phyloP scores from a whole-genome alignment of 1,140 invertebrate genomes.

The Gonatopus flavifemur region DNA sequence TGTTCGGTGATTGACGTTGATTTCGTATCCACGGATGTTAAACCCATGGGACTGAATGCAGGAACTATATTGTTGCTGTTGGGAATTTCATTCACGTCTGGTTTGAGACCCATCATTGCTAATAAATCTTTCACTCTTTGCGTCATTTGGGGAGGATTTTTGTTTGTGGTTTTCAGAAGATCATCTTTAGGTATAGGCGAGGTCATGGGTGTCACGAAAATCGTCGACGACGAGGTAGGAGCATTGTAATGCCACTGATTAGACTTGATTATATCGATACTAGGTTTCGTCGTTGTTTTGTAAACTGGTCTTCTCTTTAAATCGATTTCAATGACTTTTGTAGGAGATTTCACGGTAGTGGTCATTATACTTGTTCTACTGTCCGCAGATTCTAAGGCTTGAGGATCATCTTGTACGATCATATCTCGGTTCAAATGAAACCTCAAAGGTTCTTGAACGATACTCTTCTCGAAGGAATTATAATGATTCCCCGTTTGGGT shows the following conservation, averaged over 20 bases:
- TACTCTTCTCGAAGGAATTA: no score
- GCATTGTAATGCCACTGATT: constrained; percentile 49
- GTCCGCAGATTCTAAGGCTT: no score
- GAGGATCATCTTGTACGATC: no score
- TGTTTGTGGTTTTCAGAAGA: constrained; percentile 12
- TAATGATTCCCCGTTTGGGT: no score
- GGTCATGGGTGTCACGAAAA: constrained; percentile 49
- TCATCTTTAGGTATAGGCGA: constrained; percentile 1
- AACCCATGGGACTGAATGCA: neutral
- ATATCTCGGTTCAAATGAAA: no score
- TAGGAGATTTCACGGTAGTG: no score
- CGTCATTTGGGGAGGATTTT: constrained; percentile 40
- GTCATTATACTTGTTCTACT: no score
- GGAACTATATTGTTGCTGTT: constrained; percentile 17
- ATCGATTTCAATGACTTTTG: constrained; percentile 9
- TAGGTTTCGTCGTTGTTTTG: neutral
- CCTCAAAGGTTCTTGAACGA: no score
- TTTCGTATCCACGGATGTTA: constrained; percentile 13
- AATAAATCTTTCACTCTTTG: constrained; percentile 51
- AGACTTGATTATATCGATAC: constrained; percentile 3
- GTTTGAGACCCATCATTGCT: constrained; percentile 48
- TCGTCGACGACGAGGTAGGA: constrained; percentile 23
- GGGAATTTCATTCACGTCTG: constrained; percentile 22
- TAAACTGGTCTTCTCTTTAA: constrained; percentile 15
- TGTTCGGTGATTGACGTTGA: constrained; percentile 28